A percentile compares a stretch with the other conserved stretches of the same genome.
phyloP scores from a whole-genome alignment of 2,888 invertebrate species.

The Diplazon laetatorius region DNA sequence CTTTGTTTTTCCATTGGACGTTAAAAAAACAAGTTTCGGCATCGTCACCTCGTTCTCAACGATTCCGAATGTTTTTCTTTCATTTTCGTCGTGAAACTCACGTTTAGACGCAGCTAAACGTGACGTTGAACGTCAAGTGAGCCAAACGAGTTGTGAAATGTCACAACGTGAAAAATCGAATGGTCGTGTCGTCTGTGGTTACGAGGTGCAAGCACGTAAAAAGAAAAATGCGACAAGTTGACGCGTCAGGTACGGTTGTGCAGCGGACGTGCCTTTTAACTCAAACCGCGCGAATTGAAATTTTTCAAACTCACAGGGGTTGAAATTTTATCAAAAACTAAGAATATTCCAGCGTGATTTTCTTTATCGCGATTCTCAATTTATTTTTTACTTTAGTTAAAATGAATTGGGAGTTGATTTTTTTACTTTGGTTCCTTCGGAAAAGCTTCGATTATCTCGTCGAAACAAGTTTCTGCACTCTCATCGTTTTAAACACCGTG shows the following conservation, averaged over 20 bases:
- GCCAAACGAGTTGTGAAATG: background rate
- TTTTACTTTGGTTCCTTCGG: no score
- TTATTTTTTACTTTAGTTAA: background rate
- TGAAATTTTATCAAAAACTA: no score
- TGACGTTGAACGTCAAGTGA: constrained; percentile 18
- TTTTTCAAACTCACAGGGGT: no score
- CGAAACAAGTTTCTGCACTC: constrained; percentile 2
- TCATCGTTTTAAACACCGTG: background rate
- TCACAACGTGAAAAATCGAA: background rate
- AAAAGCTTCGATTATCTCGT: constrained; percentile 1
- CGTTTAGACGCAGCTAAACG: background rate
- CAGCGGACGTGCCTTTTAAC: no score
- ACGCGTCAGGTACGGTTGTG: no score
- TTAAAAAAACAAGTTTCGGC: constrained; percentile 1
- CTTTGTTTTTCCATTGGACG: no score
- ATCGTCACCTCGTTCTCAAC: background rate
- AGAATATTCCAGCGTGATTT: no score
- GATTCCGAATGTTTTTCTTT: background rate
- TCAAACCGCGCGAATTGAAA: no score
- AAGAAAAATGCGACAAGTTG: background rate
- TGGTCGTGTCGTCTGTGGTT: background rate
- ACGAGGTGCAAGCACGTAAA: background rate
- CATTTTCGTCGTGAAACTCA: background rate
- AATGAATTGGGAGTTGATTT: background rate
- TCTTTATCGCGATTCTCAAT: background rate